Conservation (phyloP, 2,888 invertebrate species). For the Cosmorhoe ocellata region DNA sequence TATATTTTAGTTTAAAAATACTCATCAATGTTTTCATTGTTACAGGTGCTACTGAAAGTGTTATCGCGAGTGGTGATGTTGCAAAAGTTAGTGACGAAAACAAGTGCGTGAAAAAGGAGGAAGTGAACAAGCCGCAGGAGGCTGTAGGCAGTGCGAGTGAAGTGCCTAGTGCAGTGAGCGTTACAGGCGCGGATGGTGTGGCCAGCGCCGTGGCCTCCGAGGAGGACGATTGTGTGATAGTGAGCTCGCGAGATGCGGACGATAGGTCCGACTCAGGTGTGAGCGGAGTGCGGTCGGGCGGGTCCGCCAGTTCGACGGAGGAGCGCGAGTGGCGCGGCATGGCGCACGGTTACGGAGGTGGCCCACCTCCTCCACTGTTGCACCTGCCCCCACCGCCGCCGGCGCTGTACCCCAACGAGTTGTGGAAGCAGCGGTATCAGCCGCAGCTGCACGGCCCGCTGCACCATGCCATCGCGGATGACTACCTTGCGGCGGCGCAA, state of each 20-base stretch:
- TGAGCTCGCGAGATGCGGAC: conserved; percentile 83
- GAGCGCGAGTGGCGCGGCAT: conserved; percentile 89
- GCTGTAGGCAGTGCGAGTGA: conserved; percentile 63
- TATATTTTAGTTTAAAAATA: too few species aligned
- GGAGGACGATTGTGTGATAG: conserved; percentile 86
- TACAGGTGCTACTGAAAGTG: conserved; percentile 73
- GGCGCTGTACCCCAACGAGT: conserved; percentile 80
- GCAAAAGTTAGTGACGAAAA: conserved; percentile 68
- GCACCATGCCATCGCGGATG: conserved; percentile 78
- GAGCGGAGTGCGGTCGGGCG: conserved; percentile 88
- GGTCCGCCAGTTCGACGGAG: conserved; percentile 89
- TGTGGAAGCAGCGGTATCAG: conserved; percentile 84
- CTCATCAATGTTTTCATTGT: too few species aligned
- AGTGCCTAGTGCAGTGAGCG: conserved; percentile 76
- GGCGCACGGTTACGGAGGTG: conserved; percentile 87
- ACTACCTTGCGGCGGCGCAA: conserved; percentile 77
- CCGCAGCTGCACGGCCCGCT: conserved; percentile 78
- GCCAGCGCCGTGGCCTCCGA: conserved; percentile 82
- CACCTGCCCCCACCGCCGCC: conserved; percentile 77
- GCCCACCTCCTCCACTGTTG: conserved; percentile 81
- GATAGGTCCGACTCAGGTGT: conserved; percentile 86
- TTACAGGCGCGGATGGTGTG: conserved; percentile 76
- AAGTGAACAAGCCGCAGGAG: conserved; percentile 51
- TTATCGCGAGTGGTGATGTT: conserved; percentile 73
- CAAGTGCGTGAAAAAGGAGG: conserved; percentile 73